Evolutionary conservation across 2,888 invertebrate genomes (phyloP).

Genomic region (Leptinotarsa tumamoca): DNA sequence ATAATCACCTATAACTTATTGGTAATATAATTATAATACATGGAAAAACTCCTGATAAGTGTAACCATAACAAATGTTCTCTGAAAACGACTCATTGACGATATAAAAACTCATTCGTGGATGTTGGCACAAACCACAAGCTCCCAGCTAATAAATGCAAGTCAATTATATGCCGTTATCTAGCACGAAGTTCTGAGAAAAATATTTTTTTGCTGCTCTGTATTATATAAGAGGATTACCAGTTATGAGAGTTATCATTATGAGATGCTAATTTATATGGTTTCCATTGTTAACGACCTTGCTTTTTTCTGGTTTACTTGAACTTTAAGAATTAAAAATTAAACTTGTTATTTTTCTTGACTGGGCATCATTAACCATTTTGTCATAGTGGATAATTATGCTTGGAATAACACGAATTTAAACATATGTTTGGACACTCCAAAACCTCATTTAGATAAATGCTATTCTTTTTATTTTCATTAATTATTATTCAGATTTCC

Average conservation of each 20-base stretch:
- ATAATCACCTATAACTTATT: too few relatives aligned
- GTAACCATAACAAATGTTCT: background rate
- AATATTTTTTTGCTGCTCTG: background rate
- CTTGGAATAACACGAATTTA: background rate
- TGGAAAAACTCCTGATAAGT: background rate
- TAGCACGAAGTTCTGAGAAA: conserved; percentile 15
- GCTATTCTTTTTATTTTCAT: too few relatives aligned
- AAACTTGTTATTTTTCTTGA: conserved; percentile 50
- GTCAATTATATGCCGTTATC: conserved; percentile 3
- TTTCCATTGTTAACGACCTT: conserved; percentile 44
- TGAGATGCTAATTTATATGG: conserved; percentile 47
- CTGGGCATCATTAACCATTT: conserved; percentile 46
- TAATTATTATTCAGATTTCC: too few relatives aligned
- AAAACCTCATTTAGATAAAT: background rate
- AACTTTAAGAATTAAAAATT: conserved; percentile 56
- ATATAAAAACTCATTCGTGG: background rate
- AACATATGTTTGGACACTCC: background rate
- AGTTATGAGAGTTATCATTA: conserved; percentile 23
- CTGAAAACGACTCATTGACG: background rate
- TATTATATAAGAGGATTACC: conserved; percentile 16
- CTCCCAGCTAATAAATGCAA: conserved; percentile 7
- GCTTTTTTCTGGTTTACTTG: conserved; percentile 48
- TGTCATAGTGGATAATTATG: conserved; percentile 22
- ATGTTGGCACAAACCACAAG: conserved; percentile 6
- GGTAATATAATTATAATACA: background rate